Evolutionary conservation across 2,888 invertebrate species (phyloP).

Genomic region (Caenorhabditis zanzibari): DNA sequence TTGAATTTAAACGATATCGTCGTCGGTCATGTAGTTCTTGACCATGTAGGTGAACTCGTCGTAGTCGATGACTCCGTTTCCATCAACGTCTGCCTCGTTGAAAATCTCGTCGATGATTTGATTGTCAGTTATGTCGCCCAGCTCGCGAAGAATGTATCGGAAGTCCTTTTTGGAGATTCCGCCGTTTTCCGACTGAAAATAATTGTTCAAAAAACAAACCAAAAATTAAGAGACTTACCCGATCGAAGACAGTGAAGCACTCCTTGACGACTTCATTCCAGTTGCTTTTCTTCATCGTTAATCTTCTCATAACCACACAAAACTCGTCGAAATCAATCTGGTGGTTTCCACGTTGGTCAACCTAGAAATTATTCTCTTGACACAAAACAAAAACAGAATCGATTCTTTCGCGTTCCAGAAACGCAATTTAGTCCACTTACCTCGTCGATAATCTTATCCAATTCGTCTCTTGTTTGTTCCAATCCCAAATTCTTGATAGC

Average conservation of each 20-base stretch:
- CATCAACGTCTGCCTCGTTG: conserved; percentile 80
- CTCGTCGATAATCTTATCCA: conserved; percentile 82
- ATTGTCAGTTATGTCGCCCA: conserved; percentile 81
- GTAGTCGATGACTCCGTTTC: conserved; percentile 82
- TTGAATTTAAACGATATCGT: conserved; percentile 74
- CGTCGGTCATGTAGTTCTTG: conserved; percentile 82
- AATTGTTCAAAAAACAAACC: background rate
- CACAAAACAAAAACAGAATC: background rate
- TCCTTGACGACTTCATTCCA: conserved; percentile 82
- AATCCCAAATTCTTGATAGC: conserved; percentile 82
- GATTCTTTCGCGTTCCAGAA: background rate
- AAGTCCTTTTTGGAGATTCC: conserved; percentile 81
- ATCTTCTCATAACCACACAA: conserved; percentile 76
- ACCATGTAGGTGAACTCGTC: conserved; percentile 83
- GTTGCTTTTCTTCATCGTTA: conserved; percentile 80
- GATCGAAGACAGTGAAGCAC: conserved; percentile 82
- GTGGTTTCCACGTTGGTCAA: conserved; percentile 83
- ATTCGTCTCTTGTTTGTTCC: conserved; percentile 79
- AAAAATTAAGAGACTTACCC: conserved; percentile 67
- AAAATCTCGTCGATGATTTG: conserved; percentile 82
- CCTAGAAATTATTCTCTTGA: conserved; percentile 53
- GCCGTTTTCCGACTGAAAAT: conserved; percentile 79
- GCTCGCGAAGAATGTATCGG: conserved; percentile 80
- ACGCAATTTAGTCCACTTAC: conserved; percentile 50
- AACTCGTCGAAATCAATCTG: conserved; percentile 83